Conservation (phyloP, 2,888 invertebrate genomes). For the Alloplasta piceator region DNA sequence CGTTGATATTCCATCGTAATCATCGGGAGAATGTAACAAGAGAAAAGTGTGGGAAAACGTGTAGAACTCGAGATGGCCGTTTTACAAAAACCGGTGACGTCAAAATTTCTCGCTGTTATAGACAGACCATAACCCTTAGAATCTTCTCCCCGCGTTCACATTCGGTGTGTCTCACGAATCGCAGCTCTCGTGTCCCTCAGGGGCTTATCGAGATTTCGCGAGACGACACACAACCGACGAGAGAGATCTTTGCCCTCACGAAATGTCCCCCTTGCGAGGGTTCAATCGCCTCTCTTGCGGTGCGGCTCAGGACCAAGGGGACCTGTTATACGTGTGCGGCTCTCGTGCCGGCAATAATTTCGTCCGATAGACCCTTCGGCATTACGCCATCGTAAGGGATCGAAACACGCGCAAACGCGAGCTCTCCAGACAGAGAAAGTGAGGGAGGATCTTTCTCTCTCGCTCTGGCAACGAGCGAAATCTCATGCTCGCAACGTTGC, state of each 20-base stretch:
- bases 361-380: constrained; percentile 11
- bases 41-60: background rate
- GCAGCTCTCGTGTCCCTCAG: constrained; percentile 42
- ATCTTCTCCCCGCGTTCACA: constrained; percentile 45
- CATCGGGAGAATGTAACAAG: constrained; percentile 9
- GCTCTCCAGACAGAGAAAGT: background rate
- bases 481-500: background rate
- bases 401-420: constrained; percentile 1
- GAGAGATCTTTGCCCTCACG: too few species aligned
- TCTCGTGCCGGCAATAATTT: constrained; percentile 32
- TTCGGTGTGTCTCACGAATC: constrained; percentile 30
- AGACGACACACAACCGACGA: constrained; percentile 8
- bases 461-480: background rate
- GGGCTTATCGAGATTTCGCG: constrained; percentile 66
- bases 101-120: constrained; percentile 42
- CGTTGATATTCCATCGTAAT: constrained; percentile 60
- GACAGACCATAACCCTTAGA: constrained; percentile 62
- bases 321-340: constrained; percentile 6
- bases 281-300: too few species aligned
- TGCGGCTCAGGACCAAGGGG: background rate
- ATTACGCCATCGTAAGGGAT: background rate
- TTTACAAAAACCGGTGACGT: constrained; percentile 31
- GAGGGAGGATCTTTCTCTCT: background rate
- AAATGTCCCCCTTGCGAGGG: background rate
- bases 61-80: constrained; percentile 12